These are phyloP conservation scores for Adelosebastes latens DNA, from an alignment of 2,797 vertebrate species.

Conservation along the genomic window DNA sequence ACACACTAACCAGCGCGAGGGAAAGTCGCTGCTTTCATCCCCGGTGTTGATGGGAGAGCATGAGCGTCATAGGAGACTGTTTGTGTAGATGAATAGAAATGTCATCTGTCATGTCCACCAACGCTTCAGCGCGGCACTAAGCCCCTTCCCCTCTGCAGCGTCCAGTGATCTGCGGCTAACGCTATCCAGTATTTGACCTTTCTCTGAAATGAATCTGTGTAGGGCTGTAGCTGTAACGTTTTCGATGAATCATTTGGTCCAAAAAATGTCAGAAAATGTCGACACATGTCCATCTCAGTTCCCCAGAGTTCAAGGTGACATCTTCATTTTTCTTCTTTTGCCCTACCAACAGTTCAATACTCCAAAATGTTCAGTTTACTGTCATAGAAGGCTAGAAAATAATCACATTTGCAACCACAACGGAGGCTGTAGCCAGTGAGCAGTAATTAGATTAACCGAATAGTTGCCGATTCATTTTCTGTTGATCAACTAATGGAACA, in stretches of 20 bases:
- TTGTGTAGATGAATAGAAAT: constrained; percentile 24
- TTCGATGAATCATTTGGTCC: neutral
- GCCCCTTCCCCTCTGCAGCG: neutral
- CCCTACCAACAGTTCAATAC: neutral
- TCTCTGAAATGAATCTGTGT: neutral
- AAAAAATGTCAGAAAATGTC: neutral
- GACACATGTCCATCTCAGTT: neutral
- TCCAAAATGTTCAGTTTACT: neutral
- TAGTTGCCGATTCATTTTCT: neutral
- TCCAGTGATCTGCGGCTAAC: neutral
- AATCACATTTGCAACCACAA: neutral
- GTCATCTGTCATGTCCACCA: constrained; percentile 12
- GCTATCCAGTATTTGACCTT: neutral
- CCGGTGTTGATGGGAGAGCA: neutral
- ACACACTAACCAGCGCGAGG: neutral
- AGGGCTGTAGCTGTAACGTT: neutral
- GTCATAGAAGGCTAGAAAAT: neutral
- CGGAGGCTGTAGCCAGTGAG: neutral
- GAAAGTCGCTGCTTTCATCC: constrained; percentile 15
- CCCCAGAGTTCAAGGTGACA: neutral
- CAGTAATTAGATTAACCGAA: neutral
- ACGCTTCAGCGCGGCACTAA: constrained; percentile 1
- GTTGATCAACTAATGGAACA: neutral
- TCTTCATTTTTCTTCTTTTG: neutral
- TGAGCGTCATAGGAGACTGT: constrained; percentile 3